phyloP scores from a whole-genome alignment of 2,113 vertebrate species.

The Melanostigma gelatinosum region DNA sequence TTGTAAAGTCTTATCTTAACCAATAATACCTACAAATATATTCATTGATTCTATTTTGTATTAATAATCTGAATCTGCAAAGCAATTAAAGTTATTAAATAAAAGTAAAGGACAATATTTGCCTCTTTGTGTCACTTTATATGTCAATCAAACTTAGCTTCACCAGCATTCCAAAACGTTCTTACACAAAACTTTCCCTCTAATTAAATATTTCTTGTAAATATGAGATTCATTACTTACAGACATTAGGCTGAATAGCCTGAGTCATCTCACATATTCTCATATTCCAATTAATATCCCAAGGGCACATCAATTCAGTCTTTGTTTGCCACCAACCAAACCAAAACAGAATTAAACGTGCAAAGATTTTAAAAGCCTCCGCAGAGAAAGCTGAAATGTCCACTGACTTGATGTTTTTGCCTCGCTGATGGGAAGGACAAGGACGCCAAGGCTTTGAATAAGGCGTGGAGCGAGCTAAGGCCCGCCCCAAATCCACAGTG shows the following conservation, averaged over 20 bases:
- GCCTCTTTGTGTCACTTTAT: not conserved
- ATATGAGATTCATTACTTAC: not conserved
- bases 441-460: conserved; percentile 54
- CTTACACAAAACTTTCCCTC: not conserved
- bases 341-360: conserved; percentile 29
- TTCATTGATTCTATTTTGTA: not conserved
- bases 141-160: not conserved
- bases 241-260: not conserved
- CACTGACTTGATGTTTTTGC: conserved; percentile 22
- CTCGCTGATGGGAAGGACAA: conserved; percentile 4
- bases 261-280: conserved; percentile 14
- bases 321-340: conserved; percentile 20
- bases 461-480: conserved; percentile 20
- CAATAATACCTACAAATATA: not conserved
- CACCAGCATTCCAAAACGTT: not conserved
- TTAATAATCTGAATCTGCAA: not conserved
- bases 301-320: conserved; percentile 38
- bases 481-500: not conserved
- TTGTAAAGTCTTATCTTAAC: not conserved
- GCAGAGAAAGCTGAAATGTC: conserved; percentile 23
- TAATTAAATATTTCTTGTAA: conserved; percentile 11
- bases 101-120: not conserved
- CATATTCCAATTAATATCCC: conserved; percentile 51
- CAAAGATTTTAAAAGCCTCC: conserved; percentile 21
- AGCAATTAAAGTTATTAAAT: not conserved